Percentiles rank a stretch among this genome's conserved stretches.
phyloP scores from a whole-genome alignment of 2,888 invertebrate species.

The Pammene fasciana region DNA sequence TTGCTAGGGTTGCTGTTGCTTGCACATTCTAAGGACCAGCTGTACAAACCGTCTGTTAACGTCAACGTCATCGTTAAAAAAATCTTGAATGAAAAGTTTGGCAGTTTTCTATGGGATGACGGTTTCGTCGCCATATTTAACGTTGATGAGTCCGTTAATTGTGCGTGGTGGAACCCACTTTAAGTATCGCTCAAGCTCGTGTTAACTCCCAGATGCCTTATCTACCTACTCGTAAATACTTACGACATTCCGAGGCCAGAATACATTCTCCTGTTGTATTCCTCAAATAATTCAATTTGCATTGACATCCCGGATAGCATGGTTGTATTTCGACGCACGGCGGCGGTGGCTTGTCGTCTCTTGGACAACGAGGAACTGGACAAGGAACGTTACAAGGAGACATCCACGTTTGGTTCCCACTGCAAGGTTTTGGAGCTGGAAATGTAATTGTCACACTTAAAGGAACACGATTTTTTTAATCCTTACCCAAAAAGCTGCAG shows the following conservation, averaged over 20 bases:
- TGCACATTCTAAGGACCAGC: too few species aligned
- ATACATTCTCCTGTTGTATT: constrained; percentile 28
- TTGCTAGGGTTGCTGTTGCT: too few species aligned
- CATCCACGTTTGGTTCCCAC: constrained; percentile 37
- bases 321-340: constrained; percentile 13
- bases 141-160: too few species aligned
- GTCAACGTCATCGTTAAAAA: too few species aligned
- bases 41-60: too few species aligned
- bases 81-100: too few species aligned
- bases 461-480: too few species aligned
- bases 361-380: constrained; percentile 25
- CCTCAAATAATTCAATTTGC: constrained; percentile 39
- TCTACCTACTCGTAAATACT: constrained; percentile 9
- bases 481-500: too few species aligned
- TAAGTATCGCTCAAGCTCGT: neutral
- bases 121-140: too few species aligned
- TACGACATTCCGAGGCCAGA: constrained; percentile 38
- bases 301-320: constrained; percentile 39
- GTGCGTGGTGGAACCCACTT: too few species aligned
- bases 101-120: too few species aligned
- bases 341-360: constrained; percentile 30
- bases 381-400: constrained; percentile 26
- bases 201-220: neutral
- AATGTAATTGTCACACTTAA: neutral
- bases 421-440: constrained; percentile 34